Percentiles rank a stretch among this genome's conserved stretches.
These are phyloP conservation scores for Saccostrea cuccullata DNA, from an alignment of 1,140 invertebrate species.

Conservation along the genomic window DNA sequence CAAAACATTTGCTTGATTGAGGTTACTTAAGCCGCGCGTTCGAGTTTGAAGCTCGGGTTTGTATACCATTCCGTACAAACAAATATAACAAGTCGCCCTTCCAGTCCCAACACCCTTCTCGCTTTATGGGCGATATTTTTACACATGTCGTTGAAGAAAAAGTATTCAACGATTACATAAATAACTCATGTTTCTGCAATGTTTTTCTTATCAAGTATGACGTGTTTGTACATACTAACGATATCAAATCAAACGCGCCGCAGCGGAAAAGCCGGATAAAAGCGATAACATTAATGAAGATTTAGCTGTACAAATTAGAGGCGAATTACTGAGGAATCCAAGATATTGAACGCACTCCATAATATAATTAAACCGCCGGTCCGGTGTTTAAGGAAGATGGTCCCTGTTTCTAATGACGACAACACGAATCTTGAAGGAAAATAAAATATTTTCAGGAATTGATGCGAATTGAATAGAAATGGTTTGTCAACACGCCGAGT, in stretches of 20 bases:
- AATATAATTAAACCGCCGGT: background rate
- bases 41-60: background rate
- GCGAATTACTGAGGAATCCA: constrained; percentile 6
- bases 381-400: background rate
- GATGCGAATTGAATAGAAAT: background rate
- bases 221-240: background rate
- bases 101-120: too few species aligned
- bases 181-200: too few species aligned
- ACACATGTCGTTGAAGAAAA: too few species aligned
- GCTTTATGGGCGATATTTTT: too few species aligned
- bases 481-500: constrained; percentile 2
- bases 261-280: background rate
- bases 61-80: background rate
- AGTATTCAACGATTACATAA: too few species aligned
- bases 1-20: too few species aligned
- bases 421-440: background rate
- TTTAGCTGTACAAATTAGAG: constrained; percentile 16
- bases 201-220: background rate
- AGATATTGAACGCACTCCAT: constrained; percentile 13
- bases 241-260: constrained; percentile 12
- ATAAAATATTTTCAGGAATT: constrained; percentile 7
- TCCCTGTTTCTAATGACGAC: background rate
- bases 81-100: too few species aligned
- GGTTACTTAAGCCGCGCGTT: background rate
- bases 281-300: constrained; percentile 34